Evolutionary conservation across 2,113 vertebrate species (phyloP).

Genomic region (Eptesicus fuscus): DNA sequence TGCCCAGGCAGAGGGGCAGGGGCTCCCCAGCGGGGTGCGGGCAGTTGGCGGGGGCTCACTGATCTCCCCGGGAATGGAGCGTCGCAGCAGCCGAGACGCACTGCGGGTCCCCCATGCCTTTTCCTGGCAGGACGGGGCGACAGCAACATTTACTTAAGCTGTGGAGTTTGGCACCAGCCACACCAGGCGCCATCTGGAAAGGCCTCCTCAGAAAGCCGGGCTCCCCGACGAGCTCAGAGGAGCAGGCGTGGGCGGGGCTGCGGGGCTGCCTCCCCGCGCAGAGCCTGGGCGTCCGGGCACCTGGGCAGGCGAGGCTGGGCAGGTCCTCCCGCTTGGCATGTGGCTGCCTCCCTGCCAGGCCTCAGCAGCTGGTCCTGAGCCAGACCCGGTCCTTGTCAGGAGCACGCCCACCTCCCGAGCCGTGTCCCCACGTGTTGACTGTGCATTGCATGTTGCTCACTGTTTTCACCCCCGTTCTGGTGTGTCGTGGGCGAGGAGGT

Average conservation of each 20-base stretch:
- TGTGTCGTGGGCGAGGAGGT: background rate
- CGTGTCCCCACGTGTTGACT: background rate
- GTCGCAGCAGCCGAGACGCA: background rate
- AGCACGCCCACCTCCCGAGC: background rate
- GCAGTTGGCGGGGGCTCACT: background rate
- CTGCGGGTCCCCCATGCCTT: conserved; percentile 46
- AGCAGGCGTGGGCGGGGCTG: background rate
- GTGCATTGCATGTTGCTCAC: background rate
- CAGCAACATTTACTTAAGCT: conserved; percentile 79
- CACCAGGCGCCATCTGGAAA: conserved; percentile 70
- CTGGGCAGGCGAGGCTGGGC: background rate
- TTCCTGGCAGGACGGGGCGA: conserved; percentile 66
- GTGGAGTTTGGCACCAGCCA: conserved; percentile 64
- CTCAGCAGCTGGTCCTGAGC: background rate
- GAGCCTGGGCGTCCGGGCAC: background rate
- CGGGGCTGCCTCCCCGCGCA: background rate
- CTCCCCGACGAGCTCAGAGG: conserved; percentile 11
- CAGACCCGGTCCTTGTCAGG: background rate
- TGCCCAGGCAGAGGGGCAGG: background rate
- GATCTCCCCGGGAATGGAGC: conserved; percentile 35
- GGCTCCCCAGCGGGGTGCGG: background rate
- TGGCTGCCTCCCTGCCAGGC: background rate
- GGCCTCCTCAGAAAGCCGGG: conserved; percentile 52
- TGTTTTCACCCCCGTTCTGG: background rate
- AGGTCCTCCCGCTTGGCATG: accelerated